phyloP scores from a whole-genome alignment of 2,113 vertebrate genomes.

The Cephalopterus ornatus region DNA sequence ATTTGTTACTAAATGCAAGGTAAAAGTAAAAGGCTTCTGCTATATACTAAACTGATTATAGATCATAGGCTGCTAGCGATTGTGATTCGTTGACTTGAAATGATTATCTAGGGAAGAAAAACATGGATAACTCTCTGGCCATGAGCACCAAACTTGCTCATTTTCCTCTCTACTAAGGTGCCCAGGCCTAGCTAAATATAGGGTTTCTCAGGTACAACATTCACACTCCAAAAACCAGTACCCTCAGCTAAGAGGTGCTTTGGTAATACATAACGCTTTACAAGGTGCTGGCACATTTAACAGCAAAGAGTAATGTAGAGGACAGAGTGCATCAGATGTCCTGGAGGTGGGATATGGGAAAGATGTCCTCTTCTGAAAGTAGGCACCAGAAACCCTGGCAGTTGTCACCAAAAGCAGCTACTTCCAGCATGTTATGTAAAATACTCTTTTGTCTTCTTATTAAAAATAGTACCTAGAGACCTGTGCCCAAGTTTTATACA shows the following conservation, averaged over 20 bases:
- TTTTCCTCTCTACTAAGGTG: not conserved
- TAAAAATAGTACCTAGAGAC: not conserved
- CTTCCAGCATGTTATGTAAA: not conserved
- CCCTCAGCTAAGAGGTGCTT: not conserved
- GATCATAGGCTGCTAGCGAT: not conserved
- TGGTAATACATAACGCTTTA: not conserved
- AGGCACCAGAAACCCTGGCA: not conserved
- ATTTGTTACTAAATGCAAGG: not conserved
- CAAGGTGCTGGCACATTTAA: not conserved
- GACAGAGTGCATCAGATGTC: not conserved
- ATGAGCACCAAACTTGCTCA: not conserved
- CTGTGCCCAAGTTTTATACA: not conserved
- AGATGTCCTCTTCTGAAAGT: not conserved
- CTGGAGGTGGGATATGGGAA: not conserved
- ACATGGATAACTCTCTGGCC: not conserved
- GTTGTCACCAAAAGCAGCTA: not conserved
- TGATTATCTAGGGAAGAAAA: not conserved
- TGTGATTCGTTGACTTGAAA: not conserved
- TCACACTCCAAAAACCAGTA: fast-evolving
- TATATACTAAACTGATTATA: not conserved
- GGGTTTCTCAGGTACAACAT: not conserved
- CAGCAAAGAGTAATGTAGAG: not conserved
- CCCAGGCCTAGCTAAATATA: not conserved
- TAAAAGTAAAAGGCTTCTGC: not conserved
- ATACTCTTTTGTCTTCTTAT: not conserved